Evolutionary conservation across 2,797 vertebrate genomes (phyloP).

Genomic region (Oreochromis grahami): DNA sequence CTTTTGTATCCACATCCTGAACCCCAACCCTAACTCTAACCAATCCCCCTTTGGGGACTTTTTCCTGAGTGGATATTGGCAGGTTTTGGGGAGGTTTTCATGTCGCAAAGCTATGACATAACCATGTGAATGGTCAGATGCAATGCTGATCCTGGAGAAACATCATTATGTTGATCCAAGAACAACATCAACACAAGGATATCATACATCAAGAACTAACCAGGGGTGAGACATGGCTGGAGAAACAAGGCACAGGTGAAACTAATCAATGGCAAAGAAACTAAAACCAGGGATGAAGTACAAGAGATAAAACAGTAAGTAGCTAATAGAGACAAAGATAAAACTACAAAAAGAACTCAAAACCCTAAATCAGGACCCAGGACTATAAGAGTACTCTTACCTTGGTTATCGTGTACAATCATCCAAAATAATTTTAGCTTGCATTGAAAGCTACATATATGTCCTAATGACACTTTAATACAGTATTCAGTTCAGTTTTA

Average conservation of each 20-base stretch:
- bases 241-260: background rate
- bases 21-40: background rate
- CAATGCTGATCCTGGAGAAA: background rate
- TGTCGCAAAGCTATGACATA: background rate
- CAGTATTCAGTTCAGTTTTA: no score
- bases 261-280: background rate
- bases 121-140: background rate
- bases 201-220: background rate
- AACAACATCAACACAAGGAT: background rate
- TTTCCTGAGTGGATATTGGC: background rate
- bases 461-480: background rate
- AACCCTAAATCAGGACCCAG: background rate
- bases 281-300: background rate
- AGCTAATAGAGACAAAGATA: background rate
- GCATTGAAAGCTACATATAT: background rate
- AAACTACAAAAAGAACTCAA: background rate
- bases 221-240: background rate
- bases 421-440: background rate
- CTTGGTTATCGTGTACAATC: fast-evolving
- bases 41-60: background rate
- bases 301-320: background rate
- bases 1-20: background rate
- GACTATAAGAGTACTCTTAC: background rate
- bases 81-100: background rate
- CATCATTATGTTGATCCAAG: fast-evolving